Percentiles rank a stretch among this genome's conserved stretches.
phyloP scores from a whole-genome alignment of 2,888 invertebrate species.

The Stramonita haemastoma region DNA sequence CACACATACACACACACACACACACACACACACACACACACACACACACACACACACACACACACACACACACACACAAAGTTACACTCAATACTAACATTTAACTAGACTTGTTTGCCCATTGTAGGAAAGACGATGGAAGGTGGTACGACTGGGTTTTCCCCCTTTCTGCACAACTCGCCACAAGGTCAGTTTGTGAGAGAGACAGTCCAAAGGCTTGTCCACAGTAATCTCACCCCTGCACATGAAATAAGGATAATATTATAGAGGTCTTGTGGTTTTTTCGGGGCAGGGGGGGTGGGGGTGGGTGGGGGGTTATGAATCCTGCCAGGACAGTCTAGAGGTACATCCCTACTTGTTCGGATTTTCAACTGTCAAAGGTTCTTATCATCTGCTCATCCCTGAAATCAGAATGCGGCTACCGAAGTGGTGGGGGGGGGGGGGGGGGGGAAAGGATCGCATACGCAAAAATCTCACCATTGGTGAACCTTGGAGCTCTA shows the following conservation, averaged over 20 bases:
- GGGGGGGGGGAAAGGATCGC: too few species aligned
- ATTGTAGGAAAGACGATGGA: slow-evolving; percentile 92
- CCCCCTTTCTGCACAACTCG: slow-evolving; percentile 85
- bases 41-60: background rate
- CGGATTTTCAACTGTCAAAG: too few species aligned
- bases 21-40: background rate
- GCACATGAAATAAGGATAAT: background rate
- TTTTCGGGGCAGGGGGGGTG: too few species aligned
- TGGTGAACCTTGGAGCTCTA: too few species aligned
- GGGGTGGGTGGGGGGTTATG: too few species aligned
- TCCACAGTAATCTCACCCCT: slow-evolving; percentile 89
- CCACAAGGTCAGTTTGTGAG: slow-evolving; percentile 96
- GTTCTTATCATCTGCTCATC: too few species aligned
- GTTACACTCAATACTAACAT: slow-evolving; percentile 79
- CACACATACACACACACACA: background rate
- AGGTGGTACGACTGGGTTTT: slow-evolving; percentile 93
- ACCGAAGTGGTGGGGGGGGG: too few species aligned
- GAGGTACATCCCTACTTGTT: too few species aligned
- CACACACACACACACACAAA: background rate
- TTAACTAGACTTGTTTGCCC: slow-evolving; percentile 93
- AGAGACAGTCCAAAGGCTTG: slow-evolving; percentile 94
- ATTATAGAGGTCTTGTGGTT: too few species aligned
- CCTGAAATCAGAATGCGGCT: too few species aligned
- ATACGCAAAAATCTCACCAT: too few species aligned
- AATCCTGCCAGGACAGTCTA: too few species aligned